These are phyloP conservation scores for Sylvilagus floridanus DNA, from an alignment of 2,797 vertebrate species.

Conservation along the genomic window DNA sequence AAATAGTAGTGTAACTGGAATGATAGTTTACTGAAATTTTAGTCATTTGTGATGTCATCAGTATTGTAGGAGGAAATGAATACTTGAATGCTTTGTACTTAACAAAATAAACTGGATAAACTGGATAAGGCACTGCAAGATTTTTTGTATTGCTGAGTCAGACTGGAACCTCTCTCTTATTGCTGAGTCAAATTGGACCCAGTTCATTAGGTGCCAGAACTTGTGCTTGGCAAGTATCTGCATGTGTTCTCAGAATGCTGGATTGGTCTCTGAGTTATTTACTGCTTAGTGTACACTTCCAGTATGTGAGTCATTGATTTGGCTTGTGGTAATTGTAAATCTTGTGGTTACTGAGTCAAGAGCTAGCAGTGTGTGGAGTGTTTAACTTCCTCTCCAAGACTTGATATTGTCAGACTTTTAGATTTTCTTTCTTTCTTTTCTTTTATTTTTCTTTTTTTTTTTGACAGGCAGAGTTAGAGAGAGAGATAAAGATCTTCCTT, in stretches of 20 bases:
- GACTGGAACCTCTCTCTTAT: not conserved
- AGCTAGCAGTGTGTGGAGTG: conserved; percentile 39
- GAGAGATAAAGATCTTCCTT: too few relatives aligned
- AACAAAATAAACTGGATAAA: conserved; percentile 51
- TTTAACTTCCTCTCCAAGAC: conserved; percentile 63
- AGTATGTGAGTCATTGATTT: conserved; percentile 68
- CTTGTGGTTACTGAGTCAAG: conserved; percentile 71
- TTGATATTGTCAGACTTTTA: conserved; percentile 55
- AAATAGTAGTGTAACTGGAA: conserved; percentile 1
- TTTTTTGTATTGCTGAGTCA: conserved; percentile 62
- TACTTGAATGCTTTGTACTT: conserved; percentile 60
- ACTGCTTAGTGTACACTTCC: conserved; percentile 64
- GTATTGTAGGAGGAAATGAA: conserved; percentile 60
- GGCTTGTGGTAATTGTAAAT: conserved; percentile 44
- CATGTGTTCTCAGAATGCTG: conserved; percentile 44
- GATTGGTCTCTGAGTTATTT: conserved; percentile 72
- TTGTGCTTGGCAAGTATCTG: conserved; percentile 57
- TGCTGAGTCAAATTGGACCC: not conserved
- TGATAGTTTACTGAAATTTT: conserved; percentile 62
- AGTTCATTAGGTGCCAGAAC: conserved; percentile 42
- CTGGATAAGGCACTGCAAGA: not conserved
- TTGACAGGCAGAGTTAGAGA: too few relatives aligned
- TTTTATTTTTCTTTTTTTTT: not conserved
- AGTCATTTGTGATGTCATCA: conserved; percentile 38
- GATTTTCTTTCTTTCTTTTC: not conserved